Conservation (phyloP, 2,113 vertebrate species). For the Gyps fulvus region DNA sequence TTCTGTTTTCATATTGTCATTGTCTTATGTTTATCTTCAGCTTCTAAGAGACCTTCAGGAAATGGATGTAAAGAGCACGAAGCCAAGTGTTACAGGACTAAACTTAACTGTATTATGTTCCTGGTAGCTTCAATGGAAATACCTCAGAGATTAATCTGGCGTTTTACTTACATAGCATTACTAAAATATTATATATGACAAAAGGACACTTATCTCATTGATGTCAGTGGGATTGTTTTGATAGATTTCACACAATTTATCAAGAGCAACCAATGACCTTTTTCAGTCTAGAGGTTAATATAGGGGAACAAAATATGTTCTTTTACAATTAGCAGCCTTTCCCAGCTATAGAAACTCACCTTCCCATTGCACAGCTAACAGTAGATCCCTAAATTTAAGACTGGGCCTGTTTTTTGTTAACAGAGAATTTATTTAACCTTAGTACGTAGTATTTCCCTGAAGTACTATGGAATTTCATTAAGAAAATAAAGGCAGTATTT, state of each 20-base stretch:
- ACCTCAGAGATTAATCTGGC: background rate
- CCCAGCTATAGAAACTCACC: background rate
- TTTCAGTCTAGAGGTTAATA: background rate
- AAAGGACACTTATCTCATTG: background rate
- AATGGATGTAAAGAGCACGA: background rate
- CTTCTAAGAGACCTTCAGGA: background rate
- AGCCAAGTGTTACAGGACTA: background rate
- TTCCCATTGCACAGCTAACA: background rate
- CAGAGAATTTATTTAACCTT: constrained; percentile 41
- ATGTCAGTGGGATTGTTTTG: background rate
- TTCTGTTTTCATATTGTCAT: background rate
- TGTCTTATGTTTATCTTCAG: background rate
- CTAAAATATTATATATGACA: background rate
- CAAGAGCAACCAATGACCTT: background rate
- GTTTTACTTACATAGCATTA: background rate
- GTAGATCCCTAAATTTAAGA: background rate
- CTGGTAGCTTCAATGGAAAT: background rate
- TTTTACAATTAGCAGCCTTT: background rate
- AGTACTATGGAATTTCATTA: constrained; percentile 46
- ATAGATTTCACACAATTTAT: background rate
- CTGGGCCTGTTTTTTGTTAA: constrained; percentile 45
- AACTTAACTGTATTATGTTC: background rate
- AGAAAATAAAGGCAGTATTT: constrained; percentile 46
- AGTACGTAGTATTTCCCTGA: constrained; percentile 34
- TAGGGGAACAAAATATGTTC: background rate